Evolutionary conservation across 2,113 vertebrate genomes (phyloP), one percentile per base, ranked within the genome.

Genomic region (Lampris megalopsis): DNA sequence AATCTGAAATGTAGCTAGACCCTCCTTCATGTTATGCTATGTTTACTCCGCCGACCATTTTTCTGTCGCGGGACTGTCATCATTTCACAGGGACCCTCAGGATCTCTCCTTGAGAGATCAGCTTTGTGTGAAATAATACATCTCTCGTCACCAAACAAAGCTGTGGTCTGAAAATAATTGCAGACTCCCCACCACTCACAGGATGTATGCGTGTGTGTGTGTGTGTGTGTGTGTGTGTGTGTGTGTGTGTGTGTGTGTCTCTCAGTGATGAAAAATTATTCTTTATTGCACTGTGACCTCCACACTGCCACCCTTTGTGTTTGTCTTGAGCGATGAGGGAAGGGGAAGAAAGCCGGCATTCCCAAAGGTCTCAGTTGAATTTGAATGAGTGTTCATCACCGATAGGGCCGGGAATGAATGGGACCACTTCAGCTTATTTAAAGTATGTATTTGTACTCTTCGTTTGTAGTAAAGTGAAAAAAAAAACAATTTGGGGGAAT

Each of bases 381-480:
- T 75, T 48, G 63, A 78, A 76, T 24, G 24, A 24, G 24, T 24
- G 75, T 35, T 7, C 38, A 45, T 13, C 66, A 69, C 69, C 76
- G 74, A 80, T 80, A 49, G 75, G 60, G 82, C 85, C 79, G 57
- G 49, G 73, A 77, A 84, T 85, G 87, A 76, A 85, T 73, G 66
- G 75, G 79, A 64, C 35, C 1, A 45, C 76, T 78, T 65, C 67
- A 24, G 60, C 62, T 63, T 82, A 86, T 89, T 81, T 88, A 80
- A 86, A 75, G 63, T 67, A 65, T 9, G 35, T 24, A 24, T 24
- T 24, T 24, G 24, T 24, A 84, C 62, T 70, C 58, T 71, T 79
- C 60, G 63, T 73, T 64, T 53, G 10, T 1, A 2, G 2, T n/a
- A n/a, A 10, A n/a, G 9, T 35, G 4, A n/a, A 67, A 36, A 57